Conservation (phyloP, 2,888 invertebrate species). For the Sericinus montela region DNA sequence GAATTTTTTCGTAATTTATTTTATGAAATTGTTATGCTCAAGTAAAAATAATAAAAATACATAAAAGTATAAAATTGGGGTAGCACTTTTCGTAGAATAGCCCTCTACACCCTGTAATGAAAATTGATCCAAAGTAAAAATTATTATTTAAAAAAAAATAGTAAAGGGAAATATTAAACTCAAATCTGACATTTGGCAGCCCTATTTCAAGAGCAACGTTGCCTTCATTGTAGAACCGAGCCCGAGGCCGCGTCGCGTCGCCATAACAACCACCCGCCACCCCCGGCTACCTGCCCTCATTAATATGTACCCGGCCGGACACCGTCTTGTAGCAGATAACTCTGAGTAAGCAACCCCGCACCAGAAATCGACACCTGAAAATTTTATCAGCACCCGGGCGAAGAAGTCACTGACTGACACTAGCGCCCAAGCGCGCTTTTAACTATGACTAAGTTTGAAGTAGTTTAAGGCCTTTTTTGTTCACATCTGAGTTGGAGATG, state of each 20-base stretch:
- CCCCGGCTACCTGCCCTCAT: constrained; percentile 59
- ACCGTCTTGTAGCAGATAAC: constrained; percentile 52
- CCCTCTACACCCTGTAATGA: too few relatives aligned
- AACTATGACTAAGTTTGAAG: too few relatives aligned
- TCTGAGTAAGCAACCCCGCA: constrained; percentile 27
- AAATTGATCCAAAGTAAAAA: too few relatives aligned
- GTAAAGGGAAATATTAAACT: not conserved
- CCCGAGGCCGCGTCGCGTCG: constrained; percentile 71
- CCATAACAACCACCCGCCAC: constrained; percentile 52
- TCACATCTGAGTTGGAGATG: too few relatives aligned
- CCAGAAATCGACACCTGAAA: constrained; percentile 40
- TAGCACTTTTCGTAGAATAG: too few relatives aligned
- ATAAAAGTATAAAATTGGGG: too few relatives aligned
- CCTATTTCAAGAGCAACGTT: constrained; percentile 40
- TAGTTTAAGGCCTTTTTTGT: too few relatives aligned
- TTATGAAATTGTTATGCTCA: too few relatives aligned
- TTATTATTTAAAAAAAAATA: not conserved
- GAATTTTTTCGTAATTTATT: too few relatives aligned
- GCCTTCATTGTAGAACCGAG: constrained; percentile 62
- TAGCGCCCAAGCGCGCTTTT: too few relatives aligned
- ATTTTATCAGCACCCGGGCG: constrained; percentile 24
- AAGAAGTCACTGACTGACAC: too few relatives aligned
- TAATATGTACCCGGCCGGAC: constrained; percentile 72
- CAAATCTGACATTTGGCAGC: constrained; percentile 12
- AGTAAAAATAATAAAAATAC: too few relatives aligned